A percentile compares a stretch with the other conserved stretches of the same genome.
Conservation (phyloP, 92 coral and sea anemone species). For the Virgularia gustaviana region DNA sequence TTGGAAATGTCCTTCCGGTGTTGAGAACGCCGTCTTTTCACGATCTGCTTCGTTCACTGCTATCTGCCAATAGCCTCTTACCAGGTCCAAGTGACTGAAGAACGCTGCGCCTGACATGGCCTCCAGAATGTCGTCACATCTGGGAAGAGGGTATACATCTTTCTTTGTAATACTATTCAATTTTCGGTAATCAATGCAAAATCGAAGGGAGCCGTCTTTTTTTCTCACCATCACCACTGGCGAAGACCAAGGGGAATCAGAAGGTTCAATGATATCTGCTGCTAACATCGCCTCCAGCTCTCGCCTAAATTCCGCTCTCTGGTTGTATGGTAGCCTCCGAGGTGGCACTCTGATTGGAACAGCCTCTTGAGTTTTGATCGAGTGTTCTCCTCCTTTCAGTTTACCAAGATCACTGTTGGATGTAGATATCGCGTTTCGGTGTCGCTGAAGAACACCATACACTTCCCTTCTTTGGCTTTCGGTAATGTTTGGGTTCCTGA, state of each 20-base stretch:
- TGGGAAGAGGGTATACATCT: slow-evolving; percentile 49
- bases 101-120: slow-evolving; percentile 36
- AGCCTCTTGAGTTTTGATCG: not conserved
- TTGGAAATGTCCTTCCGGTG: slow-evolving; percentile 48
- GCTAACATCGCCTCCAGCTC: not conserved
- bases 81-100: slow-evolving; percentile 42
- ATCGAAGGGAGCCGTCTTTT: not conserved
- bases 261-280: not conserved
- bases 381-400: not conserved
- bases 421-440: too few relatives aligned
- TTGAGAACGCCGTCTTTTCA: slow-evolving; percentile 48
- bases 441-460: not conserved
- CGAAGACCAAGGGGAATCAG: not conserved
- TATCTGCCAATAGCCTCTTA: slow-evolving; percentile 35
- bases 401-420: not conserved
- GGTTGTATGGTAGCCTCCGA: not conserved
- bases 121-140: slow-evolving; percentile 45
- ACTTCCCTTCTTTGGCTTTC: not conserved
- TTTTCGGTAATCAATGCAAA: slow-evolving; percentile 44
- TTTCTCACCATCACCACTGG: not conserved
- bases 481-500: slow-evolving; percentile 3
- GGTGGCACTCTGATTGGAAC: not conserved
- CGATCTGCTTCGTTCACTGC: slow-evolving; percentile 27
- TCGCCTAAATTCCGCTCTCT: not conserved
- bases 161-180: slow-evolving; percentile 43